A percentile compares a stretch with the other conserved stretches of the same genome.
phyloP scores from a whole-genome alignment of 2,113 vertebrate species.

The Macaca mulatta region DNA sequence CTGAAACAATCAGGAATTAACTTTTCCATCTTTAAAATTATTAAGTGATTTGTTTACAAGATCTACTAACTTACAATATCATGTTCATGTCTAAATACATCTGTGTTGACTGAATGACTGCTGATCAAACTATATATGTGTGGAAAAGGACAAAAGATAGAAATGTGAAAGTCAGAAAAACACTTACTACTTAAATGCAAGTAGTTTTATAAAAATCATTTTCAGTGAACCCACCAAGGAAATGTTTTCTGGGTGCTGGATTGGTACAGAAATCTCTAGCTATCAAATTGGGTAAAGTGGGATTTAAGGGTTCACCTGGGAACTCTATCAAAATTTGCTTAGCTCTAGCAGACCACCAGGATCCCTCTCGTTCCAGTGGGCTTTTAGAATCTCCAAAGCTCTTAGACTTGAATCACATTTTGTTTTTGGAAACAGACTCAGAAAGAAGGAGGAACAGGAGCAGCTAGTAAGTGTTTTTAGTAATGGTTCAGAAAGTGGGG shows the following conservation, averaged over 20 bases:
- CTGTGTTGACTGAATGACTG: slow-evolving; percentile 33
- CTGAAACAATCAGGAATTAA: not conserved
- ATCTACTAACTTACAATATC: not conserved
- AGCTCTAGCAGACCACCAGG: not conserved
- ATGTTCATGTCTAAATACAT: not conserved
- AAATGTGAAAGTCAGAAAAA: not conserved
- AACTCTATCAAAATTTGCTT: not conserved
- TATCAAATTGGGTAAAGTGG: not conserved
- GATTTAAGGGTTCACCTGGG: not conserved
- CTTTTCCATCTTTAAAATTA: not conserved
- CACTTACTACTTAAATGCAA: not conserved
- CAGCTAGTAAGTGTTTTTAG: not conserved
- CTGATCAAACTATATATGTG: not conserved
- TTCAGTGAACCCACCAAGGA: not conserved
- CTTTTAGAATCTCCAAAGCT: not conserved
- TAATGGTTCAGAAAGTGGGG: not conserved
- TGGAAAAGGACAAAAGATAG: not conserved
- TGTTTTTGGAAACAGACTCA: not conserved
- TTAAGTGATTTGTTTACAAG: not conserved
- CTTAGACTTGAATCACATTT: not conserved
- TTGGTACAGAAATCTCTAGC: not conserved
- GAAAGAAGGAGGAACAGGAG: not conserved
- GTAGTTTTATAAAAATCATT: not conserved
- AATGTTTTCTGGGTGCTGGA: not conserved
- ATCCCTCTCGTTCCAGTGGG: not conserved